Conservation (phyloP, 2,797 vertebrate genomes). For the Coilia nasus region DNA sequence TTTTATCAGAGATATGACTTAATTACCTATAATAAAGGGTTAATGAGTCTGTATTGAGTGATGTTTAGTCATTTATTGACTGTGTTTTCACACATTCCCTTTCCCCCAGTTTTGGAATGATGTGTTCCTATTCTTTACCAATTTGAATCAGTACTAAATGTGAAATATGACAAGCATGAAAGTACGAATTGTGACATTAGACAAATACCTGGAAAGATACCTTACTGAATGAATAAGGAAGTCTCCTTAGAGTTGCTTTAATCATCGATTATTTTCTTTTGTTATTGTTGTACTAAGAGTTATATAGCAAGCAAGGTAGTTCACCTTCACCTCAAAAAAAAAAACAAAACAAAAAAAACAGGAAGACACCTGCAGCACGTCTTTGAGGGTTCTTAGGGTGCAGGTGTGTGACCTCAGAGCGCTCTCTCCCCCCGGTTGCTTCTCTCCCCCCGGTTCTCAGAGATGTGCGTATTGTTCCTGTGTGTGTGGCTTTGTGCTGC, state of each 20-base stretch:
- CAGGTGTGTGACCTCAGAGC: constrained; percentile 67
- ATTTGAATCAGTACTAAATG: background rate
- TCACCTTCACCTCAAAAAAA: constrained; percentile 18
- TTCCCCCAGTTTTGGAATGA: background rate
- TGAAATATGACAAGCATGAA: background rate
- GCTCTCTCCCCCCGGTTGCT: constrained; percentile 38
- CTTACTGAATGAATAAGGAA: background rate
- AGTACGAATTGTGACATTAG: background rate
- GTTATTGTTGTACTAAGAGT: background rate
- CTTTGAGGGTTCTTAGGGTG: constrained; percentile 54
- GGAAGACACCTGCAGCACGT: constrained; percentile 71
- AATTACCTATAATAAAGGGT: background rate
- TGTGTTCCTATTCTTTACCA: background rate
- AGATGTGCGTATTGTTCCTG: constrained; percentile 69
- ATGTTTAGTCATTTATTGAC: background rate
- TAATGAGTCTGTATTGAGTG: background rate
- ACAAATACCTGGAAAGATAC: background rate
- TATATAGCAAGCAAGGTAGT: background rate
- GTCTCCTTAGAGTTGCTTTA: background rate
- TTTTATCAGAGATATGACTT: background rate
- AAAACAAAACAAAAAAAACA: constrained; percentile 56
- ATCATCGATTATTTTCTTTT: background rate
- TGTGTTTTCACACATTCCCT: background rate
- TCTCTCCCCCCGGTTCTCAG: constrained; percentile 66
- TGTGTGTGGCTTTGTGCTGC: constrained; percentile 72